Base-by-base conservation (phyloP, 2,888 invertebrate species). In the Margaritifera margaritifera region DNA sequence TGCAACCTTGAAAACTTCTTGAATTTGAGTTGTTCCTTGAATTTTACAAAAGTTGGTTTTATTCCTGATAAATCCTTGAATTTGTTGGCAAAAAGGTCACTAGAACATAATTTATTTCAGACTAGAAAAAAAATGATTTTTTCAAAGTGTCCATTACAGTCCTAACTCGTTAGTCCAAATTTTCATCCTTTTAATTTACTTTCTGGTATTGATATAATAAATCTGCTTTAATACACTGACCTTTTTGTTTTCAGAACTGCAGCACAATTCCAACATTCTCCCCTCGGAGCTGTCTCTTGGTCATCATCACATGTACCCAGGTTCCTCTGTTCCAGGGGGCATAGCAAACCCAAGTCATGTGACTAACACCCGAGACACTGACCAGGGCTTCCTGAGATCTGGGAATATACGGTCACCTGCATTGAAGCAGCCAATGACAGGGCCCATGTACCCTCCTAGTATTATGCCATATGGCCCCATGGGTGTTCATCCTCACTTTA, bases 181-280 rank as follows among this genome's bases (percentile, higher is more conserved):
- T 31, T 8, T 31, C 11, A 31, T 31, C 8, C 15, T 11, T 15
- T 42, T 42, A 3, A 42, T 42, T 15, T 42, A 42, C 42, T 42
- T 42, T 42, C 42, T 42, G 11, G 15, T 42, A 22, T 24, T 59
- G n/a, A 42, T 19, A n/a, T 20, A 25, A 50, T 31, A 50, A 62
- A 22, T 2, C 42, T 19, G 4, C 20, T 31, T 64, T 27, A 25
- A 57, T 42, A 50, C 42, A 51, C 27, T 27, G 57, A 20, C 55
- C 22, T 61, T 64, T 62, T 59, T 63, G 58, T 31, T 87, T 86
- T 56, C 87, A 93, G 93, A 94, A 89, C 94, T 94, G 85, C 94
- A 94, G 79, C 94, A 94, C 87, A 92, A 92, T 83, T 90, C 92
- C 71, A 94, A 94, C 78, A 94, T 94, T 22, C 56, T 64, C 11